Evolutionary conservation across 2,888 invertebrate genomes (phyloP).

Genomic region (Tetragonula carbonaria): DNA sequence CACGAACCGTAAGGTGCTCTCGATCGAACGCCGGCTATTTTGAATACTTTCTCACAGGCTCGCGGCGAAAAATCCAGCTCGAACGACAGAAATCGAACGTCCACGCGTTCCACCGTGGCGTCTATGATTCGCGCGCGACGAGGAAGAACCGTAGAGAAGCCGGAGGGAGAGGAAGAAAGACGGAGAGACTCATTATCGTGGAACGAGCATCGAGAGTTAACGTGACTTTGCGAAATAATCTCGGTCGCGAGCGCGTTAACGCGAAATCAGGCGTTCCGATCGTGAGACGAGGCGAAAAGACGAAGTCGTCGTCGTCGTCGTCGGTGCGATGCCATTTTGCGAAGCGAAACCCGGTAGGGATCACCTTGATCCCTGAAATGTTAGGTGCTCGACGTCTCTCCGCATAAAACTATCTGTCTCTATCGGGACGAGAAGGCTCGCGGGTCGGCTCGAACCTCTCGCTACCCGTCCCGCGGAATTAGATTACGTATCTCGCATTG

Average conservation of each 20-base stretch:
- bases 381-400: constrained; percentile 45
- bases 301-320: constrained; percentile 15
- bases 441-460: constrained; percentile 58
- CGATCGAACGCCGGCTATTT: constrained; percentile 53
- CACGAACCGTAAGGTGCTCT: constrained; percentile 28
- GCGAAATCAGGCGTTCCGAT: constrained; percentile 56
- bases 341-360: constrained; percentile 33
- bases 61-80: constrained; percentile 24
- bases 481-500: constrained; percentile 76
- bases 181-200: constrained; percentile 35
- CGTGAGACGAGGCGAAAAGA: constrained; percentile 54
- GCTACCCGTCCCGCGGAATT: constrained; percentile 75
- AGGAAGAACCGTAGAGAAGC: neutral
- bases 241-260: constrained; percentile 37
- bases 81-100: constrained; percentile 14
- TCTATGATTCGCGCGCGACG: constrained; percentile 26
- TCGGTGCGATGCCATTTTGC: constrained; percentile 54
- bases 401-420: constrained; percentile 43
- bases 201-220: constrained; percentile 37
- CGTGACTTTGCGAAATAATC: constrained; percentile 54
- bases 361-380: constrained; percentile 66
- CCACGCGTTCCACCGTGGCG: constrained; percentile 28
- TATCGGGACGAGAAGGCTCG: constrained; percentile 15
- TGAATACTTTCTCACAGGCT: constrained; percentile 58
- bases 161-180: neutral